Base-by-base conservation (phyloP, 2,888 invertebrate genomes). In the Crepidodera aurea region DNA sequence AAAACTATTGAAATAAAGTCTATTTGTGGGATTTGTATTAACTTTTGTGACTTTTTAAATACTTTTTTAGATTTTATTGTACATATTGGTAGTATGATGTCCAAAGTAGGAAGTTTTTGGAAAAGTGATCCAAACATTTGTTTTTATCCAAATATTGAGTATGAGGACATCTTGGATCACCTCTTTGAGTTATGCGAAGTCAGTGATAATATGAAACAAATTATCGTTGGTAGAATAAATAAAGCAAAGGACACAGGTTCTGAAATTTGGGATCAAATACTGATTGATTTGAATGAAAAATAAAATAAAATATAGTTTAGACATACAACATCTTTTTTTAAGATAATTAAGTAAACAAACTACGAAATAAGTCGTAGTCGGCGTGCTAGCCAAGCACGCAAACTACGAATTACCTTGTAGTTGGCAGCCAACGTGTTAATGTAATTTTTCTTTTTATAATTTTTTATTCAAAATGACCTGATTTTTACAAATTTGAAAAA, bases 31-130 rank as follows among this genome's bases (percentile, higher is more conserved):
- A 71, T 82, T 10, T 79, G 83, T 67, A 51, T 66, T 18, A 74
- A 77, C 37, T 73, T 76, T 71, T 50, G 69, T 2, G 73, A 75
- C n/a, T 82, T 85, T 74, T 74, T 79, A 18, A 71, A 75, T 29
- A 77, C 77, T 46, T 73, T 84, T 27, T 69, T 83, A 13, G 81
- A 83, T 70, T 81, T 82, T 67, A 70, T 84, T 51, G 79, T 82
- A 62, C 82, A 82, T 67, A 76, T 82, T 58, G 82, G 82, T 16
- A 78, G 81, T 32, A 82, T 79, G 73, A 83, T 85, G 82, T 74
- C 70, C 56, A 71, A 71, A 51, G 67, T 75, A 18, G 70, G 75
- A n/a, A 62, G 66, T 51, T 67, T 68, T 10, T 84, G 84, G 84
- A 67, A 73, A 8, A 73, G 74, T 39, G 73, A 82, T 66, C 66